Base-by-base conservation (phyloP, 2,888 invertebrate species). In the Torymus tubicola region DNA sequence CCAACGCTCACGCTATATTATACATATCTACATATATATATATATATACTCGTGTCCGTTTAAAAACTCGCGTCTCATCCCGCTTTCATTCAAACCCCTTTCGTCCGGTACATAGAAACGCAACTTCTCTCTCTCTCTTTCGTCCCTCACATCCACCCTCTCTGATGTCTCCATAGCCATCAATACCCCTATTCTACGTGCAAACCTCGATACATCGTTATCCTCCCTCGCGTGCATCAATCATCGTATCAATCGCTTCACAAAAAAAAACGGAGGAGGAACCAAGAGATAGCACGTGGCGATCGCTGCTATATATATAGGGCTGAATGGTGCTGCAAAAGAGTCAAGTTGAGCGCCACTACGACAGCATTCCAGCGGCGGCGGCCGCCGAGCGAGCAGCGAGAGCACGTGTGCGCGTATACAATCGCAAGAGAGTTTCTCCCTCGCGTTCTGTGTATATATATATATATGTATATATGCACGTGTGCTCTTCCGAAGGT, bases 281-380 rank as follows among this genome's bases (percentile, higher is more conserved):
- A 53, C 58, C 65, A 16, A 58, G 58, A 53, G 69, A 21, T 31
- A 53, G 68, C 71, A 72, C 78, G 72, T 78, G 72, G 58, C 61
- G 8, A 42, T 0, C 13, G 58, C 24, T 11, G n/a, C n/a, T n/a
- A n/a, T n/a, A n/a, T n/a, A n/a, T n/a, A n/a, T n/a, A 52, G 13
- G 21, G n/a, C 65, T 71, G 78, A 71, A 67, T 71, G 78, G 42
- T 8, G 42, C 42, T 42, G 42, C 42, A 42, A 53, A 68, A 67
- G 87, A 89, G 88, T 87, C 89, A 87, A 88, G 90, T 90, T 90
- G 90, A 90, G 90, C 89, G 89, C 90, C 90, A 89, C 90, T 90
- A 88, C 86, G 89, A 90, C 90, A 87, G 89, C 90, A 90, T 90
- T 90, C 90, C 90, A 85, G 84, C 82, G 83, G 82, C 83, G 77